A percentile compares a stretch with the other conserved stretches of the same genome.
phyloP scores from a whole-genome alignment of 2,113 vertebrate species.

The Ptilorrhoa leucosticta region DNA sequence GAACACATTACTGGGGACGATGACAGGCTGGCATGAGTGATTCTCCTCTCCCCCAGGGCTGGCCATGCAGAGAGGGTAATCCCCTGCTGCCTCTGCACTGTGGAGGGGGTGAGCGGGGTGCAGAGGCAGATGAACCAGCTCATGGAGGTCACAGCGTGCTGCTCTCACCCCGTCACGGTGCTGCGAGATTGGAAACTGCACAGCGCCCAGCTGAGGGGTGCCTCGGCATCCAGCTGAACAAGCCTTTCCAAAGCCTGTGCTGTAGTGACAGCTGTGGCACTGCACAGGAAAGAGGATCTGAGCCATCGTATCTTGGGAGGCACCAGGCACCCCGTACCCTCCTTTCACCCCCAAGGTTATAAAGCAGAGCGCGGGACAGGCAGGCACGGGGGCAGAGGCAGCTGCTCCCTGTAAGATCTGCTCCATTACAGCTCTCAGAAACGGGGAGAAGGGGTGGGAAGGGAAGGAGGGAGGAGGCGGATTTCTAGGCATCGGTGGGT shows the following conservation, averaged over 20 bases:
- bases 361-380: background rate
- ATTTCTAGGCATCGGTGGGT: slow-evolving; percentile 54
- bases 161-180: rapidly evolving
- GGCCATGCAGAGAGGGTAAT: background rate
- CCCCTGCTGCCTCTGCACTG: background rate
- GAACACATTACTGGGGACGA: background rate
- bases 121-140: background rate
- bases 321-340: background rate
- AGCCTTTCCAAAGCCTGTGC: background rate
- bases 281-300: background rate
- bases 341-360: background rate
- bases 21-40: background rate
- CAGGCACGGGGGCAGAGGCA: background rate
- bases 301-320: background rate
- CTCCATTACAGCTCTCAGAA: slow-evolving; percentile 23
- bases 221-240: rapidly evolving
- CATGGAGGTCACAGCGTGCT: rapidly evolving
- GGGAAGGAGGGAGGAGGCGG: slow-evolving; percentile 16
- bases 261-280: background rate
- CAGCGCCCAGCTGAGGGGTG: background rate
- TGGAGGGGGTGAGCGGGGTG: rapidly evolving
- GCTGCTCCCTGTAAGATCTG: slow-evolving; percentile 23
- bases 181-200: background rate
- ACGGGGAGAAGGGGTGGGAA: slow-evolving; percentile 7
- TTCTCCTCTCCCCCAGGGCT: background rate